phyloP scores from a whole-genome alignment of 2,113 vertebrate species.

The Lepus timidus region DNA sequence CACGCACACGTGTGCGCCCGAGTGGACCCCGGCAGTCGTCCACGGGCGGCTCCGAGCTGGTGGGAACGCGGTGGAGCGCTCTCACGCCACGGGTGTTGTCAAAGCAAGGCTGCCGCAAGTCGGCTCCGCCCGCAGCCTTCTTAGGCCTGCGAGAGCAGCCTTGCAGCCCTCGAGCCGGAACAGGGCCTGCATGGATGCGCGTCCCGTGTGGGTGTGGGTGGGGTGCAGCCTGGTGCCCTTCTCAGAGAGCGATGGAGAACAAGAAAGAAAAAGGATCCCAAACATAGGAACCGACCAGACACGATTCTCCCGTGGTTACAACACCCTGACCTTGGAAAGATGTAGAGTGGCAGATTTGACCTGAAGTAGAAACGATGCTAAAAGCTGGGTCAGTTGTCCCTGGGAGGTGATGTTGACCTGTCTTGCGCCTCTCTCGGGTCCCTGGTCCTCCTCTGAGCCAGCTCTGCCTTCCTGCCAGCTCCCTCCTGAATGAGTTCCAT shows the following conservation, averaged over 20 bases:
- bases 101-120: rapidly evolving
- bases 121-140: background rate
- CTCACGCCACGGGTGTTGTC: background rate
- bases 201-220: background rate
- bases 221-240: background rate
- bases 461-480: background rate
- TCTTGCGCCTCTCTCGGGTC: background rate
- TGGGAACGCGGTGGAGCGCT: background rate
- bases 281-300: background rate
- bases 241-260: too few species aligned
- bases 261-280: background rate
- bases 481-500: background rate
- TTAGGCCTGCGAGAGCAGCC: too few species aligned
- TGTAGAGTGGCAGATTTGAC: too few species aligned
- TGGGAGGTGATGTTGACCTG: background rate
- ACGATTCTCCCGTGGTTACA: too few species aligned
- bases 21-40: too few species aligned
- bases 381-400: background rate
- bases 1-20: too few species aligned
- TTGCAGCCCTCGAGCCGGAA: too few species aligned
- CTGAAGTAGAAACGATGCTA: background rate
- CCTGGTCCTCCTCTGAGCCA: background rate
- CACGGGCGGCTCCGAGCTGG: too few species aligned
- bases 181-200: too few species aligned
- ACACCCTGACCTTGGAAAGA: too few species aligned